These are phyloP conservation scores for Lucilia cuprina DNA, from an alignment of 1,140 invertebrate genomes.

Conservation along the genomic window DNA sequence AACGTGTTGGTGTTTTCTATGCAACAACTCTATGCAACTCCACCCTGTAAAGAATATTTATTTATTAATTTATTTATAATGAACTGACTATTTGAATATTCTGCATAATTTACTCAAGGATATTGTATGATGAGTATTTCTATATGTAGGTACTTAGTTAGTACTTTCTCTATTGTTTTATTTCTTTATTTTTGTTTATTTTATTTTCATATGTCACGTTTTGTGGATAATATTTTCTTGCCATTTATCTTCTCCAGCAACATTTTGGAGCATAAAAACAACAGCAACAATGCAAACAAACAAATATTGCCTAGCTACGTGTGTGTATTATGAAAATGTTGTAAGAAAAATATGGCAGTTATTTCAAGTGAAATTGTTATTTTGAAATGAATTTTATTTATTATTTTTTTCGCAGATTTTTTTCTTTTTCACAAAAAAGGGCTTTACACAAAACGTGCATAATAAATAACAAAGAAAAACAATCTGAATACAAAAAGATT, in stretches of 20 bases:
- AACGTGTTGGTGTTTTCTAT: too few species aligned
- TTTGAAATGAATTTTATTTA: neutral
- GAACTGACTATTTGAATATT: neutral
- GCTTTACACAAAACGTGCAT: neutral
- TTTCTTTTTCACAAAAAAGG: neutral
- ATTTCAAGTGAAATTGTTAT: too few species aligned
- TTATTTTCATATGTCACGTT: neutral
- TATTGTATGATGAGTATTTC: neutral
- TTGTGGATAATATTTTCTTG: neutral
- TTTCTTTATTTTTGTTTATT: neutral
- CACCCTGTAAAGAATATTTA: too few species aligned
- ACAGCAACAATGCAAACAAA: too few species aligned
- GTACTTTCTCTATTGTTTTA: neutral
- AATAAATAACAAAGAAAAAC: neutral
- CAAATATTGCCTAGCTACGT: too few species aligned
- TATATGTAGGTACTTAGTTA: neutral
- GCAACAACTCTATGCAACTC: too few species aligned
- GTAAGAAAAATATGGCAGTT: too few species aligned
- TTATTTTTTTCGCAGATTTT: neutral
- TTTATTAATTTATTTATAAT: neutral
- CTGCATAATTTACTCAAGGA: neutral
- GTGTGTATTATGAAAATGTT: too few species aligned
- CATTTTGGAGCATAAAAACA: neutral
- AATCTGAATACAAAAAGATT: neutral
- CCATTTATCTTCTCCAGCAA: neutral